Evolutionary conservation across 2,888 invertebrate species (phyloP).

Genomic region (Amitus sp.): DNA sequence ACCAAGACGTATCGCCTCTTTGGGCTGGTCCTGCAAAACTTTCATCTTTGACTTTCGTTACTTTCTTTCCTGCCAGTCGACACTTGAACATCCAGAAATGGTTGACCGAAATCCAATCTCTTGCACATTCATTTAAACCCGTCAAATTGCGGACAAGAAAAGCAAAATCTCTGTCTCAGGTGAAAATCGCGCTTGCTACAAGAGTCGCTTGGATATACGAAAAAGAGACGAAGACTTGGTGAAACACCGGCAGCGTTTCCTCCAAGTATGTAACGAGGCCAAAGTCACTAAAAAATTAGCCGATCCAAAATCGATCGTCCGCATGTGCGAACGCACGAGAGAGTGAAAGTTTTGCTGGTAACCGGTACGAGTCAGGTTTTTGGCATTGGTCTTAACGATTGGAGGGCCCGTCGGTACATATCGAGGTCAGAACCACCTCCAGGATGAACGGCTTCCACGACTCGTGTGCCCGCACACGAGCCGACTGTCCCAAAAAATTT

Average conservation of each 20-base stretch:
- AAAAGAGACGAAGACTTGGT: too few relatives aligned
- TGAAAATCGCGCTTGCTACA: too few relatives aligned
- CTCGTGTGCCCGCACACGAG: conserved; percentile 49
- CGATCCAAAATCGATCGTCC: conserved; percentile 6
- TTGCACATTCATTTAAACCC: neutral
- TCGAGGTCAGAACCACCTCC: conserved; percentile 65
- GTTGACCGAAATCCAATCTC: neutral
- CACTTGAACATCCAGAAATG: conserved; percentile 25
- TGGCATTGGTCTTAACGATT: conserved; percentile 60
- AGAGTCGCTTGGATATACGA: too few relatives aligned
- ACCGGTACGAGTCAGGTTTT: conserved; percentile 52
- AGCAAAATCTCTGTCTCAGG: neutral
- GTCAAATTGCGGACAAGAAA: too few relatives aligned
- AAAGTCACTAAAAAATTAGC: conserved; percentile 28
- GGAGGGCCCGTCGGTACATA: conserved; percentile 57
- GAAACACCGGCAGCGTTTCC: too few relatives aligned
- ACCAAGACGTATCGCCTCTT: conserved; percentile 30
- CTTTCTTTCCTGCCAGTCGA: conserved; percentile 60
- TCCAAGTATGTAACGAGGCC: conserved; percentile 2
- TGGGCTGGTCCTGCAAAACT: conserved; percentile 48
- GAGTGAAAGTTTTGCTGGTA: conserved; percentile 53
- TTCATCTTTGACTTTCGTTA: conserved; percentile 60
- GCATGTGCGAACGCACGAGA: conserved; percentile 30
- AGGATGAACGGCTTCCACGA: conserved; percentile 48
- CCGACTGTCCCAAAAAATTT: conserved; percentile 53